Percentiles rank a stretch among this genome's conserved stretches.
These are phyloP conservation scores for Timema cristinae DNA, from an alignment of 2,888 invertebrate genomes.

Conservation along the genomic window DNA sequence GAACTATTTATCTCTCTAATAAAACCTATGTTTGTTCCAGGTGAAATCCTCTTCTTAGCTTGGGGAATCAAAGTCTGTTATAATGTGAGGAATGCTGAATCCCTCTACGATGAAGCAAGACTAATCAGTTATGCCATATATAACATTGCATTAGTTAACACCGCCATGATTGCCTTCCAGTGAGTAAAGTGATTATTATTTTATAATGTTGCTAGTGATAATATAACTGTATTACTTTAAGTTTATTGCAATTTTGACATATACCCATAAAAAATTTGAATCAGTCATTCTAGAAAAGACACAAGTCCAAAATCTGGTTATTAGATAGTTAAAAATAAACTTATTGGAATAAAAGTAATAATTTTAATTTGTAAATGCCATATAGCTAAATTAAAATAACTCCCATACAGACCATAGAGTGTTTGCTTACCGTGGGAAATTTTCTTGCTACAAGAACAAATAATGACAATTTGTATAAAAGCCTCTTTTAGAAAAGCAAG, in stretches of 20 bases:
- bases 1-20: too few relatives aligned
- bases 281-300: background rate
- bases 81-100: conserved; percentile 85
- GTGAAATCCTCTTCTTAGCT: conserved; percentile 71
- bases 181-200: conserved; percentile 53
- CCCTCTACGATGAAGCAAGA: conserved; percentile 87
- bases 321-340: too few relatives aligned
- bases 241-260: background rate
- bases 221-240: background rate
- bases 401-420: too few relatives aligned
- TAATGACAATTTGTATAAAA: too few relatives aligned
- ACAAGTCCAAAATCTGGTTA: too few relatives aligned
- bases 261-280: background rate
- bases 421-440: too few relatives aligned
- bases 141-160: conserved; percentile 90
- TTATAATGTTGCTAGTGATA: background rate
- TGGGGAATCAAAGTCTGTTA: conserved; percentile 86
- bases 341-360: too few relatives aligned
- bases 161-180: conserved; percentile 90
- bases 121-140: conserved; percentile 92
- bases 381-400: too few relatives aligned
- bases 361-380: too few relatives aligned
- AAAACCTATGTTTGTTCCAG: conserved; percentile 44
- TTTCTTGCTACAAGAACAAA: too few relatives aligned
- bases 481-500: too few relatives aligned